These are phyloP conservation scores for Malacoctenus gilli DNA, from an alignment of 2,797 vertebrate species.

Conservation along the genomic window DNA sequence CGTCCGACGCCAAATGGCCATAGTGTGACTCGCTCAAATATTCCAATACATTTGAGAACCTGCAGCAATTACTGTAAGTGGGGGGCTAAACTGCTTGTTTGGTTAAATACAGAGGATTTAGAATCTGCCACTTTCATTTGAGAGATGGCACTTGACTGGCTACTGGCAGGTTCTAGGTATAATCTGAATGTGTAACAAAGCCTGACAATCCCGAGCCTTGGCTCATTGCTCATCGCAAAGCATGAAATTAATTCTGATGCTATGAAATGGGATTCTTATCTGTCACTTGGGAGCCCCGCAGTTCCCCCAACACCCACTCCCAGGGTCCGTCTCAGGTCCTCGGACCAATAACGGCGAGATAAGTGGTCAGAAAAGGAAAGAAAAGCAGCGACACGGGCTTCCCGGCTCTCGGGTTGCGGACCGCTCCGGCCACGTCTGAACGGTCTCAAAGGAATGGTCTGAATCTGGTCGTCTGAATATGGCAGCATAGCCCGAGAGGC, in stretches of 20 bases:
- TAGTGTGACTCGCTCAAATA: conserved; percentile 64
- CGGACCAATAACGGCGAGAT: conserved; percentile 28
- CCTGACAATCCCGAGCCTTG: conserved; percentile 73
- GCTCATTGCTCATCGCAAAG: conserved; percentile 69
- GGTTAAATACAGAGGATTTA: conserved; percentile 78
- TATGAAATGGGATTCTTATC: conserved; percentile 83
- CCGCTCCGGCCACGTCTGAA: conserved; percentile 64
- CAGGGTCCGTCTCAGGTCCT: conserved; percentile 41
- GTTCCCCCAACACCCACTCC: conserved; percentile 54
- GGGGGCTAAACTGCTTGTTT: conserved; percentile 77
- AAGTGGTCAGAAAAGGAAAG: conserved; percentile 31
- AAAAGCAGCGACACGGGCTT: conserved; percentile 41
- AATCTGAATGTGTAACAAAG: conserved; percentile 82
- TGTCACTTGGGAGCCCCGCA: conserved; percentile 58
- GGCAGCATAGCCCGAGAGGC: conserved; percentile 67
- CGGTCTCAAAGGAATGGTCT: conserved; percentile 50
- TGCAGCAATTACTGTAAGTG: conserved; percentile 77
- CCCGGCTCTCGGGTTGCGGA: conserved; percentile 73
- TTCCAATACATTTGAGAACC: conserved; percentile 75
- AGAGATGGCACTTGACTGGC: conserved; percentile 72
- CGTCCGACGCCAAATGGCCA: conserved; percentile 67
- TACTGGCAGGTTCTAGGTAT: conserved; percentile 75
- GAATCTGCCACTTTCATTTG: conserved; percentile 78
- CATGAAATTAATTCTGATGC: conserved; percentile 79
- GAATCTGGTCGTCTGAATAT: conserved; percentile 62